phyloP scores from a whole-genome alignment of 2,113 vertebrate species.

The Cheirogaleus medius region DNA sequence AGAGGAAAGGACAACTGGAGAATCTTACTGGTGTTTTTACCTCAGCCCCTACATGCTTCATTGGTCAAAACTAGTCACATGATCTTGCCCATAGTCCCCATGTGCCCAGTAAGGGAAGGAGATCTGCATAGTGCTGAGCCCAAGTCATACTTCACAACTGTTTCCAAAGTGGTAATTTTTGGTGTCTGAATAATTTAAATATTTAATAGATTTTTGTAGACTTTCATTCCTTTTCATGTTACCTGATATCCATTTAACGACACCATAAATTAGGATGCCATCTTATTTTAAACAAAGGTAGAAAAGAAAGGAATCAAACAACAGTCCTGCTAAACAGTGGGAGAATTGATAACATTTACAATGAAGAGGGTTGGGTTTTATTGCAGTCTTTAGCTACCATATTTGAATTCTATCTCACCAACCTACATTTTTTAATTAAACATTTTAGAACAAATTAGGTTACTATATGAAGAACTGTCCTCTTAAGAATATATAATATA shows the following conservation, averaged over 20 bases:
- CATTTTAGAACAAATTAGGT: background rate
- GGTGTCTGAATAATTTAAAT: background rate
- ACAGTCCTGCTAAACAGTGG: background rate
- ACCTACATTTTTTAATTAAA: background rate
- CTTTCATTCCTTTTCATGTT: background rate
- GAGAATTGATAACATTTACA: background rate
- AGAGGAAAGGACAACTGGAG: background rate
- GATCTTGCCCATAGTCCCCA: background rate
- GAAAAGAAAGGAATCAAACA: background rate
- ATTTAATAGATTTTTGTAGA: background rate
- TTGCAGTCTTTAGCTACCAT: background rate
- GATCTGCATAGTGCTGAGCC: background rate
- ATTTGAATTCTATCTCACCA: background rate
- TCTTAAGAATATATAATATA: background rate
- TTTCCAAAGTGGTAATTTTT: background rate
- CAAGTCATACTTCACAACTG: no score
- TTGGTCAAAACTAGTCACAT: background rate
- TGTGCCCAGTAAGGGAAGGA: background rate
- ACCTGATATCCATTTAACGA: background rate
- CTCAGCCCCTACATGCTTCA: rapidly evolving
- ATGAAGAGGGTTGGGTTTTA: background rate
- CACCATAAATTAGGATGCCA: background rate
- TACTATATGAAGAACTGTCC: background rate
- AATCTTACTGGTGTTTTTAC: background rate
- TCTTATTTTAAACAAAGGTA: slow-evolving; percentile 1